Base-by-base conservation (phyloP, 2,888 invertebrate species). In the Ormyrus thymus region DNA sequence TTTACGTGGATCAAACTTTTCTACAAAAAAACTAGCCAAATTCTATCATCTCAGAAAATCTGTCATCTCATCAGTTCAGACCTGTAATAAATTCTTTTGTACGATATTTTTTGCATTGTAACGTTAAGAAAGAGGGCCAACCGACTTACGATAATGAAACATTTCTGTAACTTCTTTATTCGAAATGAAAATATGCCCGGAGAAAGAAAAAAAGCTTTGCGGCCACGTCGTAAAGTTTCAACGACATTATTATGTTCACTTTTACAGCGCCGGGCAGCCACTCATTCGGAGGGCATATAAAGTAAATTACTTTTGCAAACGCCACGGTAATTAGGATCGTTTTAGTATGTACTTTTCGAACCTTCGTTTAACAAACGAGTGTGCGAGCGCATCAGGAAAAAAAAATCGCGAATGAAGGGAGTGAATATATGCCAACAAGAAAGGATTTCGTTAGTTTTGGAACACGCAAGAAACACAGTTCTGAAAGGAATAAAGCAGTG, bases 211-310 rank as follows among this genome's bases (percentile, higher is more conserved):
- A 58, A 48, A 45, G 51, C 55, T 74, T 61, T 13, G 56, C 15
- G 66, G 71, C 58, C 15, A 48, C 62, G 46, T 59, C 71, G 61
- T 73, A 68, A 66, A 72, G 61, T 51, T 58, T 13, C 50, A 15
- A 46, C 65, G 68, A 68, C 58, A 48, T 51, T 65, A 77, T 65
- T 69, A 73, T 29, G 55, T 50, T 56, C 51, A 68, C 61, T 64
- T 53, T 55, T 62, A 53, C 62, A 62, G 53, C 53, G 15, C 11
- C 29, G 29, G 29, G 29, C 29, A 29, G 29, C 11, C 29, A 58
- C 29, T 15, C 29, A 2, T 7, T 15, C 69, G 10, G 15, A 71
- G 76, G 1, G 61, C 48, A 15, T 48, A 56, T 8, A 58, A 58
- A 29, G 56, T 66, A 51, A 48, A 66, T 74, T 66, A 66, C 56